Evolutionary conservation across 2,113 vertebrate species (phyloP).

Genomic region (Entosphenus tridentatus): DNA sequence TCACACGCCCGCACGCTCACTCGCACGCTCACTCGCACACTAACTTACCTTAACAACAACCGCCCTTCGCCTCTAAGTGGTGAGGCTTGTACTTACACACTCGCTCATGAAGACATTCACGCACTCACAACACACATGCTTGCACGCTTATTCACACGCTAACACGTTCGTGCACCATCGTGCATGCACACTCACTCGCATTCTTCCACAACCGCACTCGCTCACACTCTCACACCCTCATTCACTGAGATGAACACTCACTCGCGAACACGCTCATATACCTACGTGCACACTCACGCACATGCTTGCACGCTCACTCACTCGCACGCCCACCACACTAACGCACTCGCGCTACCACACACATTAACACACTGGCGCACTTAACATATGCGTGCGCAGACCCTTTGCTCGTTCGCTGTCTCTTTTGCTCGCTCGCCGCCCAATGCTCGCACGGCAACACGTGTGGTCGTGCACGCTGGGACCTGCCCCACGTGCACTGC

Average conservation of each 20-base stretch:
- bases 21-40: background rate
- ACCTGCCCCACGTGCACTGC: too few species aligned
- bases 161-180: background rate
- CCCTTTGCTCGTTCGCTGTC: too few species aligned
- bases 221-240: slow-evolving; percentile 1
- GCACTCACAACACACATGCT: background rate
- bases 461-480: too few species aligned
- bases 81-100: background rate
- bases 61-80: background rate
- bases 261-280: background rate
- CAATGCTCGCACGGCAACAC: too few species aligned
- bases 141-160: background rate
- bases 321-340: too few species aligned
- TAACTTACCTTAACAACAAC: background rate
- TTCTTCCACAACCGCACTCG: background rate
- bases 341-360: too few species aligned
- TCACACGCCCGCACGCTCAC: background rate
- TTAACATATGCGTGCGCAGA: too few species aligned
- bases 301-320: too few species aligned
- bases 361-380: too few species aligned
- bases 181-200: background rate
- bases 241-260: background rate
- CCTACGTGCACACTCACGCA: background rate
- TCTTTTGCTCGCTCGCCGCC: too few species aligned
- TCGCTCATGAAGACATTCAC: background rate